phyloP scores from a whole-genome alignment of 64 coral and sea anemone genomes.

The Montipora sp. region DNA sequence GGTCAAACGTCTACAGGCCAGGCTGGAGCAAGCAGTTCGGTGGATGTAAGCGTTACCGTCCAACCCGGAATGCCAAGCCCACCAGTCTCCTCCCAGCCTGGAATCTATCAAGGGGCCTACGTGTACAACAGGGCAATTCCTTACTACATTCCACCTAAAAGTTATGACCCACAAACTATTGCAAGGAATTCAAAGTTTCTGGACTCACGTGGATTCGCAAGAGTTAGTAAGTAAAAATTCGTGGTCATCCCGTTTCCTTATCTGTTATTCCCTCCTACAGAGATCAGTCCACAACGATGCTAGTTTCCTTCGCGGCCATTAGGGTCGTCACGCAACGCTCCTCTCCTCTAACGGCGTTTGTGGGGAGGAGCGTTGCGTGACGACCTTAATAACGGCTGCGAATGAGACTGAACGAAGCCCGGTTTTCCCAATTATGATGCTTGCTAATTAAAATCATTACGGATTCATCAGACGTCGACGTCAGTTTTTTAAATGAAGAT shows the following conservation, averaged over 20 bases:
- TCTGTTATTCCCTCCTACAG: neutral
- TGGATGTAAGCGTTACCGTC: neutral
- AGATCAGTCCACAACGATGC: too few relatives aligned
- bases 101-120: slow-evolving; percentile 20
- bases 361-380: too few relatives aligned
- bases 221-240: slow-evolving; percentile 22
- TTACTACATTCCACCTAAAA: slow-evolving; percentile 11
- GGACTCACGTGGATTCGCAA: slow-evolving; percentile 18
- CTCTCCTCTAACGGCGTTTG: too few relatives aligned
- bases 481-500: too few relatives aligned
- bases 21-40: neutral
- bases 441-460: too few relatives aligned
- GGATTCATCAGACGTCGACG: too few relatives aligned
- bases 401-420: too few relatives aligned
- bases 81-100: neutral
- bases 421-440: too few relatives aligned
- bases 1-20: neutral
- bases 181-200: slow-evolving; percentile 1
- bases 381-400: too few relatives aligned
- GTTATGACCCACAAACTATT: neutral
- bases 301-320: too few relatives aligned
- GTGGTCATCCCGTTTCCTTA: neutral
- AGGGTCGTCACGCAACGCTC: too few relatives aligned
- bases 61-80: neutral
- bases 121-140: slow-evolving; percentile 10